Percentiles rank a stretch among this genome's conserved stretches.
Evolutionary conservation across 1,140 invertebrate species (phyloP).

Genomic region (Drosophila athabasca): DNA sequence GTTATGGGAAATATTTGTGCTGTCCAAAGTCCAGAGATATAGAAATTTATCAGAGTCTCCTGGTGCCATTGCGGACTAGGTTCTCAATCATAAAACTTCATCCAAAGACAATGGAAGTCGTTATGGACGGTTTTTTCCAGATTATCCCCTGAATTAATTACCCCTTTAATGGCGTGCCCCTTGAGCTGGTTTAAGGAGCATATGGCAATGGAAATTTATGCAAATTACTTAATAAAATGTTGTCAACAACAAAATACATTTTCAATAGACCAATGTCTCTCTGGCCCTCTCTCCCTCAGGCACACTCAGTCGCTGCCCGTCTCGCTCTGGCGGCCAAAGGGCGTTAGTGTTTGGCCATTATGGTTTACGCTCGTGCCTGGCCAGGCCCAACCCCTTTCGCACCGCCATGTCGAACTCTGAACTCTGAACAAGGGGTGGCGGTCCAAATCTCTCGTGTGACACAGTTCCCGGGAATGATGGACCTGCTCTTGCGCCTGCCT

Average conservation of each 20-base stretch:
- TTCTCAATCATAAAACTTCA: too few species aligned
- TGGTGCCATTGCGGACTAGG: too few species aligned
- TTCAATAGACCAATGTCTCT: constrained; percentile 69
- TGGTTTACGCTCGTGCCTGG: constrained; percentile 25
- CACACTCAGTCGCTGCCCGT: not conserved
- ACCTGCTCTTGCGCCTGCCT: constrained; percentile 52
- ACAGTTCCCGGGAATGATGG: constrained; percentile 59
- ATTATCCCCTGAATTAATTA: constrained; percentile 42
- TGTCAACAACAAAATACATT: constrained; percentile 77
- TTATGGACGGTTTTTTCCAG: constrained; percentile 1
- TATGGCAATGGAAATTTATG: constrained; percentile 71
- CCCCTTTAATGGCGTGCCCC: constrained; percentile 8
- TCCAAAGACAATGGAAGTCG: not conserved
- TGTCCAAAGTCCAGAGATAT: too few species aligned
- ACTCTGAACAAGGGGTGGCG: constrained; percentile 14
- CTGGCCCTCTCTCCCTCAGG: not conserved
- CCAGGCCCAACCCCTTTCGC: constrained; percentile 51
- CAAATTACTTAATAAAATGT: constrained; percentile 81
- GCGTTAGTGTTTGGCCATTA: constrained; percentile 71
- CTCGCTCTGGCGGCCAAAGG: constrained; percentile 17
- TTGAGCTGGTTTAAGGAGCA: constrained; percentile 33
- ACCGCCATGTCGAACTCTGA: constrained; percentile 14
- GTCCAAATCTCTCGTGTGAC: constrained; percentile 53
- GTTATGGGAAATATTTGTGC: too few species aligned
- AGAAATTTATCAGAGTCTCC: too few species aligned